Percentiles rank a stretch among this genome's conserved stretches.
These are phyloP conservation scores for Stegodyphus mimosarum DNA, from an alignment of 1,140 invertebrate genomes.

Conservation along the genomic window DNA sequence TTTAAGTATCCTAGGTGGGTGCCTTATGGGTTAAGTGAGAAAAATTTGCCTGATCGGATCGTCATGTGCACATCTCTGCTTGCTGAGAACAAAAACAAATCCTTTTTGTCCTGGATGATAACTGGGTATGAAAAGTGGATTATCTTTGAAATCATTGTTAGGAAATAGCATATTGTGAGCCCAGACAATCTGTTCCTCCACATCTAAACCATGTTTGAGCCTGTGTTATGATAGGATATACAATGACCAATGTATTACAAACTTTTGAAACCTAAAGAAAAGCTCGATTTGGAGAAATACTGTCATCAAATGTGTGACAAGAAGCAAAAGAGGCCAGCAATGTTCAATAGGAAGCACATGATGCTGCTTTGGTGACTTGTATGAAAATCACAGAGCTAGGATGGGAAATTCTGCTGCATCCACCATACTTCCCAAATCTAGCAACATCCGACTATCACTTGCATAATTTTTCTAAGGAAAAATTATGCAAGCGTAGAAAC, in stretches of 20 bases:
- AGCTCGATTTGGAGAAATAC: background rate
- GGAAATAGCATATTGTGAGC: background rate
- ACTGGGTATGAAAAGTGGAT: background rate
- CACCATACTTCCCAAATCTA: no score
- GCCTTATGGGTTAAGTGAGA: background rate
- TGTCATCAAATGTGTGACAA: background rate
- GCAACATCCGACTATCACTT: no score
- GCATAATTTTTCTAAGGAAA: no score
- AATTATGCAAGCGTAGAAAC: no score
- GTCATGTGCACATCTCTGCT: background rate
- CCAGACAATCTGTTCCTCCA: background rate
- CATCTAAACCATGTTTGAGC: background rate
- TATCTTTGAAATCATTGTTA: background rate
- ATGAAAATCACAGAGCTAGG: no score
- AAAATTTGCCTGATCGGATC: background rate
- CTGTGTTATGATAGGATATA: background rate
- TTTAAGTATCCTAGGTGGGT: background rate
- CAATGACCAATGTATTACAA: background rate
- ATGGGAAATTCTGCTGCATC: no score
- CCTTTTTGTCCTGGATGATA: background rate
- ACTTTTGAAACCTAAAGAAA: background rate
- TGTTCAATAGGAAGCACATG: no score
- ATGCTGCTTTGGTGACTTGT: no score
- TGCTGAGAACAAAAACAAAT: background rate
- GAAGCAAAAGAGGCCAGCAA: no score